Evolutionary conservation across 2,888 invertebrate genomes (phyloP).

Genomic region (Crepidodera aurea): DNA sequence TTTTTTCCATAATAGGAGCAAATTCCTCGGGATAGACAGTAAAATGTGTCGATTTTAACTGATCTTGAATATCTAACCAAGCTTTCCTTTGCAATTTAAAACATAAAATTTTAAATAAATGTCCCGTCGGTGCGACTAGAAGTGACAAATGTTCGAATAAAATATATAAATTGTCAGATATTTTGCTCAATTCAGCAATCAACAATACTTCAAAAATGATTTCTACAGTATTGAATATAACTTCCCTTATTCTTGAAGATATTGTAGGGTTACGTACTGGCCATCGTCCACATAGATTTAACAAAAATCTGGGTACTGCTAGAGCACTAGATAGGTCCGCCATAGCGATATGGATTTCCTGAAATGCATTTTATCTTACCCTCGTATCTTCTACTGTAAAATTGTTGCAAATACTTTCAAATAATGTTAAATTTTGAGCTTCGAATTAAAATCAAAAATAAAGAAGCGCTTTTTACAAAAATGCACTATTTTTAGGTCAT

Average conservation of each 20-base stretch:
- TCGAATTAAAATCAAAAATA: too few relatives aligned
- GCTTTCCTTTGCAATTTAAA: neutral
- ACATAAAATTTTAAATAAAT: neutral
- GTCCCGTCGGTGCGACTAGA: neutral
- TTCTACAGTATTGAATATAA: neutral
- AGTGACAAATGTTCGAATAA: neutral
- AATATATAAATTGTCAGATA: neutral
- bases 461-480: too few relatives aligned
- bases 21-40: too few relatives aligned
- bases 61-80: neutral
- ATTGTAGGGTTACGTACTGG: neutral
- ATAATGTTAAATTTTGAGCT: too few relatives aligned
- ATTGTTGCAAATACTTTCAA: too few relatives aligned
- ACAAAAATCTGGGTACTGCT: neutral
- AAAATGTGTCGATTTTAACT: neutral
- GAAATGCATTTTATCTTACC: too few relatives aligned
- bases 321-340: too few relatives aligned
- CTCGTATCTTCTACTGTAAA: too few relatives aligned
- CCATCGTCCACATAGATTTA: neutral
- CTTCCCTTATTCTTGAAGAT: neutral
- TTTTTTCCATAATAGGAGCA: too few relatives aligned
- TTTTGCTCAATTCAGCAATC: too few relatives aligned
- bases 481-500: too few relatives aligned
- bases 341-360: too few relatives aligned
- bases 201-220: neutral